Evolutionary conservation across 2,113 vertebrate species (phyloP).

Genomic region (Albula glossodonta): DNA sequence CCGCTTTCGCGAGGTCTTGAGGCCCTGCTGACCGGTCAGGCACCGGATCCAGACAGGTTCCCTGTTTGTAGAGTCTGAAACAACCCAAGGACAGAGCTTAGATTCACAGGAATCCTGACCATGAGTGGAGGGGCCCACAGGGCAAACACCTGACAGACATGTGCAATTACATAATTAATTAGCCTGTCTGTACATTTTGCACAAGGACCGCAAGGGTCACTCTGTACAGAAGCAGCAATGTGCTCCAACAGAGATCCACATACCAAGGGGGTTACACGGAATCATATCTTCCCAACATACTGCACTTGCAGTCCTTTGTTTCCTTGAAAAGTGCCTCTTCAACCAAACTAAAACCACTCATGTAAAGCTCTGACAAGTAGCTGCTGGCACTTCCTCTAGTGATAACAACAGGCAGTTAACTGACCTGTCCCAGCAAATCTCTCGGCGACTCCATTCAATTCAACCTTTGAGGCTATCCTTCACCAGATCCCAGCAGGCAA

Average conservation of each 20-base stretch:
- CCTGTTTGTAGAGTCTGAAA: neutral
- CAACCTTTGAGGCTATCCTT: too few relatives aligned
- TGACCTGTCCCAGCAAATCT: conserved; percentile 62
- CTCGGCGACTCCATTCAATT: neutral
- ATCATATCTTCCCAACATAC: neutral
- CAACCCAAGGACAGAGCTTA: neutral
- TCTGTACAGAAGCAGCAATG: neutral
- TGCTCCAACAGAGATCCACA: neutral
- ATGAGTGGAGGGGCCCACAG: neutral
- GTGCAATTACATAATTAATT: neutral
- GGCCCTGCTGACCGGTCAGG: neutral
- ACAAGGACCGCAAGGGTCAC: neutral
- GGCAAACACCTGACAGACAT: neutral
- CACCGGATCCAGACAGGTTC: neutral
- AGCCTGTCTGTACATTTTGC: neutral
- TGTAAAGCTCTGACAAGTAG: conserved; percentile 53
- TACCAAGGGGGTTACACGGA: neutral
- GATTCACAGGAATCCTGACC: neutral
- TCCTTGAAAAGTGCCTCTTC: neutral
- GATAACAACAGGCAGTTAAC: conserved; percentile 65
- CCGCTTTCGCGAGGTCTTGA: neutral
- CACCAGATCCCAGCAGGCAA: too few relatives aligned
- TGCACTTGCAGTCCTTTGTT: neutral
- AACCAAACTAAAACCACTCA: conserved; percentile 27
- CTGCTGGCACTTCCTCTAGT: conserved; percentile 53